phyloP scores from a whole-genome alignment of 1,140 invertebrate species.

The Anastrepha obliqua region DNA sequence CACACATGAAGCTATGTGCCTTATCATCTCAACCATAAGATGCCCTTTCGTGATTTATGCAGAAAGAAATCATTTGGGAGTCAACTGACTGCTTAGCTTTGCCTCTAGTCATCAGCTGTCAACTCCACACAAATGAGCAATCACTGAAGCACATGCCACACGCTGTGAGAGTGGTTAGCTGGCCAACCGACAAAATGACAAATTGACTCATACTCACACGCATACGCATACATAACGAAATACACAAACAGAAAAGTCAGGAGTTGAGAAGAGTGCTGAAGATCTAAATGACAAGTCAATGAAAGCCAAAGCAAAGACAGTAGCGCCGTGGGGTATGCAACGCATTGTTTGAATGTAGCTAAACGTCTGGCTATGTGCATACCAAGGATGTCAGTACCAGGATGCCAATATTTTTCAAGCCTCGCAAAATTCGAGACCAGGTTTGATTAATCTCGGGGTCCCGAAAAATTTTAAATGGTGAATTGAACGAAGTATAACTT shows the following conservation, averaged over 20 bases:
- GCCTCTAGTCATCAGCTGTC: constrained; percentile 13
- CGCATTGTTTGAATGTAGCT: too few species aligned
- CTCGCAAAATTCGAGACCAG: too few species aligned
- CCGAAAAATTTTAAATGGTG: too few species aligned
- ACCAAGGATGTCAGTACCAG: too few species aligned
- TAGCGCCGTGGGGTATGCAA: background rate
- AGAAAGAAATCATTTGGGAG: constrained; percentile 36
- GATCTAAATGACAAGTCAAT: background rate
- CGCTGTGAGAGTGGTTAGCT: background rate
- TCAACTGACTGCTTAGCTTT: constrained; percentile 4
- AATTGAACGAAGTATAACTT: too few species aligned
- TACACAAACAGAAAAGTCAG: too few species aligned
- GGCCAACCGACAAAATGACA: background rate
- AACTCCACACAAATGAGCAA: background rate
- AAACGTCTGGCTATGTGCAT: too few species aligned
- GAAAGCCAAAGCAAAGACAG: background rate
- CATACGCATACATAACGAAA: background rate
- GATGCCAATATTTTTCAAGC: too few species aligned
- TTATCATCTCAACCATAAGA: constrained; percentile 7
- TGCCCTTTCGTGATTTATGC: constrained; percentile 40
- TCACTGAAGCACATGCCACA: background rate
- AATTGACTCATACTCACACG: background rate
- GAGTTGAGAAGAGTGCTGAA: background rate
- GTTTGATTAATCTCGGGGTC: too few species aligned
- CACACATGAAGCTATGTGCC: background rate